Evolutionary conservation across 2,888 invertebrate species (phyloP).

Genomic region (Leptopilina syphax): DNA sequence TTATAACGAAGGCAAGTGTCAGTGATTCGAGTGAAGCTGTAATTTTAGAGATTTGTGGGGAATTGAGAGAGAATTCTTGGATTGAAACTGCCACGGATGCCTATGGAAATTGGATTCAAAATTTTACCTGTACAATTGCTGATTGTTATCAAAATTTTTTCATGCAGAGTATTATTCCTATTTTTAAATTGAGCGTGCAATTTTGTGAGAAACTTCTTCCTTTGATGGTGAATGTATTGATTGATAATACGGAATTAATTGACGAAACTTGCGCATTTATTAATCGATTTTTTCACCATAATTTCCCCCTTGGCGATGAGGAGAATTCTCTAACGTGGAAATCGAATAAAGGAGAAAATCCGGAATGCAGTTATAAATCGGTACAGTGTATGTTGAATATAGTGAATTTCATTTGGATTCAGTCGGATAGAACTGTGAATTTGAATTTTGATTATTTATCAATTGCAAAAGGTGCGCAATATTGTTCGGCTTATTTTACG

Average conservation of each 20-base stretch:
- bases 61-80: constrained; percentile 70
- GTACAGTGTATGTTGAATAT: constrained; percentile 84
- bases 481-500: constrained; percentile 84
- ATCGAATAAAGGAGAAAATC: constrained; percentile 44
- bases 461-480: constrained; percentile 85
- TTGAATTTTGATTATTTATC: constrained; percentile 82
- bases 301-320: constrained; percentile 74
- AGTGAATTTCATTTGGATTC: constrained; percentile 80
- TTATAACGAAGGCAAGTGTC: constrained; percentile 48
- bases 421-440: constrained; percentile 56
- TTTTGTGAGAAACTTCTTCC: constrained; percentile 83
- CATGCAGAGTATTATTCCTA: constrained; percentile 79
- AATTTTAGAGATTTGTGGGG: constrained; percentile 67
- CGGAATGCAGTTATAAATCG: constrained; percentile 78
- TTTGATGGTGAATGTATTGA: constrained; percentile 80
- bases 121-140: constrained; percentile 78
- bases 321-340: constrained; percentile 10
- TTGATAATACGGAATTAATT: constrained; percentile 71
- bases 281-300: constrained; percentile 79
- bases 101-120: constrained; percentile 80
- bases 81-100: constrained; percentile 69
- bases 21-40: constrained; percentile 63
- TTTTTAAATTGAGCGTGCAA: constrained; percentile 82
- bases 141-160: constrained; percentile 78
- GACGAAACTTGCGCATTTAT: constrained; percentile 77